Conservation (phyloP, 2,797 vertebrate genomes). For the Xenentodon cancila region DNA sequence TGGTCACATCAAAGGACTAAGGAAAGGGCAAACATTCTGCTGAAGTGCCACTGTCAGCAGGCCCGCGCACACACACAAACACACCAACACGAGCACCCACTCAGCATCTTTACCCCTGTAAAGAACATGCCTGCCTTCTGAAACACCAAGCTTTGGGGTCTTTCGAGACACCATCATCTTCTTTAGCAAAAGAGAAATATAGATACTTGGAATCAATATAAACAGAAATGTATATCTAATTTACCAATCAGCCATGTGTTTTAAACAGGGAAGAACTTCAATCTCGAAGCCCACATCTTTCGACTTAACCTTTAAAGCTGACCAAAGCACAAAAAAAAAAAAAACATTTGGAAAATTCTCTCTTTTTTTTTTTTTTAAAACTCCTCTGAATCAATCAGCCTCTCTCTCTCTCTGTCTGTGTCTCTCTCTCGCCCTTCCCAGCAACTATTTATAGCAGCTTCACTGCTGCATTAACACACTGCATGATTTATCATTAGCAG, state of each 20-base stretch:
- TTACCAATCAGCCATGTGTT: slow-evolving; percentile 29
- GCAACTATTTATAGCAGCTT: slow-evolving; percentile 71
- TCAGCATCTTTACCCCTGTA: slow-evolving; percentile 39
- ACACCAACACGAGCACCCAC: slow-evolving; percentile 50
- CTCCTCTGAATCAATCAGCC: slow-evolving; percentile 52
- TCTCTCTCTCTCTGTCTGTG: too few species aligned
- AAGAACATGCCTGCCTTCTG: slow-evolving; percentile 34
- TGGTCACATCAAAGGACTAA: slow-evolving; percentile 90
- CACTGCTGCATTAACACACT: slow-evolving; percentile 71
- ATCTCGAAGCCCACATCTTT: slow-evolving; percentile 14
- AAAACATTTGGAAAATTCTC: slow-evolving; percentile 43
- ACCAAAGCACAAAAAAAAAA: slow-evolving; percentile 53
- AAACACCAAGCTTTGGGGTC: too few species aligned
- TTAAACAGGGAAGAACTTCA: slow-evolving; percentile 19
- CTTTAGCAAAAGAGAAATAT: too few species aligned
- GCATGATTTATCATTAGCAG: slow-evolving; percentile 76
- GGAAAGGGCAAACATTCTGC: slow-evolving; percentile 93
- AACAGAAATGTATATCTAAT: background rate
- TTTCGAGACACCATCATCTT: too few species aligned
- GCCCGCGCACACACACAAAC: slow-evolving; percentile 57
- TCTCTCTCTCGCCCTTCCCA: slow-evolving; percentile 32
- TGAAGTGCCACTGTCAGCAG: slow-evolving; percentile 82
- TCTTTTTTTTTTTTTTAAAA: slow-evolving; percentile 14
- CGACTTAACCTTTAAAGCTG: slow-evolving; percentile 28
- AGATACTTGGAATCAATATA: too few species aligned